A percentile compares a stretch with the other conserved stretches of the same genome.
phyloP scores from a whole-genome alignment of 2,888 invertebrate species.

The Cistogaster globosa region DNA sequence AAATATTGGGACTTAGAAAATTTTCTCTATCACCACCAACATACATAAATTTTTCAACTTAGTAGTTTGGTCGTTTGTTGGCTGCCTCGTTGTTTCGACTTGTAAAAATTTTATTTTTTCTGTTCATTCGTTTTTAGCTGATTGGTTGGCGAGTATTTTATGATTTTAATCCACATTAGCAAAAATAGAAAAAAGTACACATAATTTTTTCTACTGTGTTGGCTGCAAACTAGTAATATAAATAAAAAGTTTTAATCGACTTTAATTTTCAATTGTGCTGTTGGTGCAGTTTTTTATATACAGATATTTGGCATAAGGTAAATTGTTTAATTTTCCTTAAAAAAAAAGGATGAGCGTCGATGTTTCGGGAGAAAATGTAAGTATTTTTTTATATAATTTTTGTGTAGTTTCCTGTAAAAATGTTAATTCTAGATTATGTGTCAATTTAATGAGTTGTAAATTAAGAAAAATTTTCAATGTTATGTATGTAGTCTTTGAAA shows the following conservation, averaged over 20 bases:
- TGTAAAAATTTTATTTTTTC: constrained; percentile 68
- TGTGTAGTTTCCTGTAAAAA: constrained; percentile 56
- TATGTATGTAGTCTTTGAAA: constrained; percentile 59
- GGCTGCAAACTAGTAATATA: constrained; percentile 26
- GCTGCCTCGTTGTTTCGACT: constrained; percentile 69
- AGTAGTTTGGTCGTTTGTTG: constrained; percentile 61
- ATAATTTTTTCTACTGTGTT: constrained; percentile 32
- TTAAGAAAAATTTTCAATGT: constrained; percentile 58
- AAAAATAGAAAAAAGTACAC: constrained; percentile 34
- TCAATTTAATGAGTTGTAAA: constrained; percentile 45
- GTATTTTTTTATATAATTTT: constrained; percentile 71
- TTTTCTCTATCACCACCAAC: constrained; percentile 58
- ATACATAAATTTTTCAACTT: constrained; percentile 56
- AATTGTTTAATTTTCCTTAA: constrained; percentile 43
- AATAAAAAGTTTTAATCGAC: constrained; percentile 9
- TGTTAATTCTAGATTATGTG: neutral
- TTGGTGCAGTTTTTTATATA: constrained; percentile 24
- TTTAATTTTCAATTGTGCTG: constrained; percentile 30
- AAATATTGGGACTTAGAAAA: constrained; percentile 75
- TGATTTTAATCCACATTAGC: constrained; percentile 65
- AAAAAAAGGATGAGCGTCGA: constrained; percentile 80
- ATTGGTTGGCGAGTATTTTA: constrained; percentile 65
- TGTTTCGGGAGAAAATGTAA: constrained; percentile 80
- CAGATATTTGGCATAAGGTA: constrained; percentile 32
- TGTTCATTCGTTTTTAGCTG: constrained; percentile 62